Percentiles rank a stretch among this genome's conserved stretches.
Conservation (phyloP, 2,888 invertebrate species). For the Xylophagus ater region DNA sequence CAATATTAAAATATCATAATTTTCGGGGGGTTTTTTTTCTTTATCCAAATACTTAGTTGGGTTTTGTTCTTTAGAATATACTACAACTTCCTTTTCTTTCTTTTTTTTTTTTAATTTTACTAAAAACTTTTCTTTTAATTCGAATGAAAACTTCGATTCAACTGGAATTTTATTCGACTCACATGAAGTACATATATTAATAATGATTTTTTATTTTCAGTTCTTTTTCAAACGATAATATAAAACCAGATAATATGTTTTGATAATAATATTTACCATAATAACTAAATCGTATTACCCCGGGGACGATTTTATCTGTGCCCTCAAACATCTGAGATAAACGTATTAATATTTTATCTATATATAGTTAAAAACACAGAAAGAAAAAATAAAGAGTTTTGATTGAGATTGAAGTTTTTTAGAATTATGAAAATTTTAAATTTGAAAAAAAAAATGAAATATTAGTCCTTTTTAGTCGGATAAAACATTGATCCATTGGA, state of each 20-base stretch:
- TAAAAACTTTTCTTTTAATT: background rate
- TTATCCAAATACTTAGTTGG: too few relatives aligned
- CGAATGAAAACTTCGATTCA: background rate
- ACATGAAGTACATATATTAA: background rate
- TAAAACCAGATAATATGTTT: constrained; percentile 36
- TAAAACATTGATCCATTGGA: too few relatives aligned
- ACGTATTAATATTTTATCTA: constrained; percentile 3
- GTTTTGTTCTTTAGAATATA: too few relatives aligned
- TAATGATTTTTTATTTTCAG: constrained; percentile 2
- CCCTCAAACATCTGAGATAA: constrained; percentile 12
- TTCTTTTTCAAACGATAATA: constrained; percentile 27
- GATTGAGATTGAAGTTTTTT: too few relatives aligned
- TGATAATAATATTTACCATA: constrained; percentile 40
- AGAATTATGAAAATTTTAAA: too few relatives aligned
- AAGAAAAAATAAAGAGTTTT: too few relatives aligned
- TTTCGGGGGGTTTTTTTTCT: too few relatives aligned
- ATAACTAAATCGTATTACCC: constrained; percentile 17
- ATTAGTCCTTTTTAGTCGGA: too few relatives aligned
- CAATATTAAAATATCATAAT: background rate
- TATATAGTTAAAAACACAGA: too few relatives aligned
- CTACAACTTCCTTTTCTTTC: too few relatives aligned
- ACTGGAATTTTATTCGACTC: background rate
- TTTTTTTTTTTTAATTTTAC: too few relatives aligned
- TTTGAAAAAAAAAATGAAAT: too few relatives aligned
- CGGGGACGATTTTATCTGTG: constrained; percentile 17